These are phyloP conservation scores for Aphodius sticticus DNA, from an alignment of 2,888 invertebrate species.

Conservation along the genomic window DNA sequence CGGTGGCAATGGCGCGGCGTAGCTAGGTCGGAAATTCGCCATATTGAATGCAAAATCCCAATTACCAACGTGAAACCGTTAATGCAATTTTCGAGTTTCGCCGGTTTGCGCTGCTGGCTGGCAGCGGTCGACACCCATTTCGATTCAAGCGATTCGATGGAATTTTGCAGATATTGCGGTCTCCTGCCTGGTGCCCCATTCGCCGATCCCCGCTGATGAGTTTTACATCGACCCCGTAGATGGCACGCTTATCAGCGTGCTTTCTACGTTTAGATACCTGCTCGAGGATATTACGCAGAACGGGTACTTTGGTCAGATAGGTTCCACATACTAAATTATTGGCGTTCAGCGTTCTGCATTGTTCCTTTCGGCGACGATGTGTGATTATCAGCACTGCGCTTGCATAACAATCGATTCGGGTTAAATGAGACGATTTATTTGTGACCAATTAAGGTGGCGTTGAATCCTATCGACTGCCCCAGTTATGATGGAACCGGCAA, in stretches of 20 bases:
- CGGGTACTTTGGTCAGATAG: background rate
- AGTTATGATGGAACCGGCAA: too few relatives aligned
- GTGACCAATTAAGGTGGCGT: background rate
- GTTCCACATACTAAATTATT: background rate
- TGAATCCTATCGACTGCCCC: background rate
- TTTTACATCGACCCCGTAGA: background rate
- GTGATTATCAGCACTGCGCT: background rate
- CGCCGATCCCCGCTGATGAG: background rate
- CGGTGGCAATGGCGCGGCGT: background rate
- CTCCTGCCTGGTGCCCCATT: background rate
- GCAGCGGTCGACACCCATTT: background rate
- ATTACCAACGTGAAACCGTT: background rate
- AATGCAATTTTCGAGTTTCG: slow-evolving; percentile 4
- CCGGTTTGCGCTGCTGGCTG: background rate
- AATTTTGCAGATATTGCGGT: background rate
- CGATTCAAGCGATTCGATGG: background rate
- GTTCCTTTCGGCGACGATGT: background rate
- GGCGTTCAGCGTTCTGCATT: background rate
- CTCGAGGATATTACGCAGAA: background rate
- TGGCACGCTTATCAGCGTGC: background rate
- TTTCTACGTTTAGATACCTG: background rate
- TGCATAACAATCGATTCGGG: background rate
- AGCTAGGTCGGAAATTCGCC: background rate
- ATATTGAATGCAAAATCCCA: background rate
- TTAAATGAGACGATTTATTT: background rate